These are phyloP conservation scores for Proisotoma minuta DNA, from an alignment of 2,888 invertebrate species.

Conservation along the genomic window DNA sequence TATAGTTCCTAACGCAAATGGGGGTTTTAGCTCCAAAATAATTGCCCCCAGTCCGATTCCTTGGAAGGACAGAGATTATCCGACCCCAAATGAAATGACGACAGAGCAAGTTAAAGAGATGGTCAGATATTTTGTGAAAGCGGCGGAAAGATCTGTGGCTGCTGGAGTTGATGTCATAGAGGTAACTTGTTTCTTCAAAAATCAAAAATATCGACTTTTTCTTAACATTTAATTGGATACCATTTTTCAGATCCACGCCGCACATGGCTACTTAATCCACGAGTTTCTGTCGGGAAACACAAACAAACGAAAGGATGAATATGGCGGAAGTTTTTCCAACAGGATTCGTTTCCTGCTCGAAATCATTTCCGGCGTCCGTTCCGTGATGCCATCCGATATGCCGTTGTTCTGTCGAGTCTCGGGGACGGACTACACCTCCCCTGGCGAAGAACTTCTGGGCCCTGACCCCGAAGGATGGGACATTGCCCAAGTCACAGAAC, in stretches of 20 bases:
- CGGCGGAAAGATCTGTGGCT: conserved; percentile 4
- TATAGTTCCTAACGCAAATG: conserved; percentile 14
- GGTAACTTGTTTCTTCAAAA: too few relatives aligned
- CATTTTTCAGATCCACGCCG: conserved; percentile 16
- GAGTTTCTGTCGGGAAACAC: conserved; percentile 15
- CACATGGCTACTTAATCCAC: conserved; percentile 19
- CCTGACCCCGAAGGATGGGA: conserved; percentile 17
- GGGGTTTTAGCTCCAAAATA: conserved; percentile 6
- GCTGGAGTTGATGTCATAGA: conserved; percentile 23
- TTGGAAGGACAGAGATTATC: conserved; percentile 11
- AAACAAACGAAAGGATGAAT: conserved; percentile 21
- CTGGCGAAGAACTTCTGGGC: not conserved
- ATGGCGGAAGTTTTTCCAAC: conserved; percentile 20
- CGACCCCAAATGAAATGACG: conserved; percentile 3
- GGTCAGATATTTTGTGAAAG: conserved; percentile 2
- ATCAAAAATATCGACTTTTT: not conserved
- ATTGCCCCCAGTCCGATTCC: conserved; percentile 16
- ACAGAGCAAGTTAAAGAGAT: conserved; percentile 8
- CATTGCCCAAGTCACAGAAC: conserved; percentile 17
- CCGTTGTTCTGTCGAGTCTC: conserved; percentile 15
- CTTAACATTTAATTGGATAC: not conserved
- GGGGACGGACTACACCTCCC: conserved; percentile 16
- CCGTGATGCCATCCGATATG: conserved; percentile 14
- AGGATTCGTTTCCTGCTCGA: conserved; percentile 15
- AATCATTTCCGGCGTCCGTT: conserved; percentile 6